Evolutionary conservation across 1,140 invertebrate genomes (phyloP).

Genomic region (Heliconius nattereri): DNA sequence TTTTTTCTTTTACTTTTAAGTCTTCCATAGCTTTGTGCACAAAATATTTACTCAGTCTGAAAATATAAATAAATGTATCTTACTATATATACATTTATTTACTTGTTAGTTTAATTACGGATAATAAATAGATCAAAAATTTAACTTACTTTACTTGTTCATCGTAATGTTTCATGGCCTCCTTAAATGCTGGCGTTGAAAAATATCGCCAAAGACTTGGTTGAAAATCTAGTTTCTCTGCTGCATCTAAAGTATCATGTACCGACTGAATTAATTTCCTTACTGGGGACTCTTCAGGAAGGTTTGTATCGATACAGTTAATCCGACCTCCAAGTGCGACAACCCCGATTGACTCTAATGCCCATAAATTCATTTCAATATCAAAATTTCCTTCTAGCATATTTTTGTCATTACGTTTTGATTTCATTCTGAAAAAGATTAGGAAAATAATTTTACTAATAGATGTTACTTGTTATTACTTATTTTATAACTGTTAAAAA

Average conservation of each 20-base stretch:
- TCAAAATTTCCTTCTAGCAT: constrained; percentile 83
- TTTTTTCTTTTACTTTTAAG: constrained; percentile 34
- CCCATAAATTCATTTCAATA: constrained; percentile 85
- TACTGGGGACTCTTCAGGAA: constrained; percentile 81
- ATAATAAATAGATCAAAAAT: constrained; percentile 20
- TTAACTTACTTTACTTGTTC: constrained; percentile 49
- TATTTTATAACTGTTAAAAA: too few species aligned
- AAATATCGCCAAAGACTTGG: constrained; percentile 84
- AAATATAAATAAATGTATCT: background rate
- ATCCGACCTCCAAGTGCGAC: constrained; percentile 86
- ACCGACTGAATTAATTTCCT: constrained; percentile 83
- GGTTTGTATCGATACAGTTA: constrained; percentile 81
- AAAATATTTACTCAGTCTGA: constrained; percentile 46
- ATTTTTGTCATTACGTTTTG: constrained; percentile 77
- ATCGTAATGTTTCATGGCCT: constrained; percentile 75
- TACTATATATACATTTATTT: background rate
- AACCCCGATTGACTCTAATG: constrained; percentile 85
- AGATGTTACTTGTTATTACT: too few species aligned
- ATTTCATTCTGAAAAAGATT: constrained; percentile 75
- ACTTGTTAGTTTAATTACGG: too few species aligned
- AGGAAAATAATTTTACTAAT: constrained; percentile 18
- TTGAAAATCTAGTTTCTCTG: constrained; percentile 83
- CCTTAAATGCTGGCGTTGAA: constrained; percentile 81
- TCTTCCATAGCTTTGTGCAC: constrained; percentile 44
- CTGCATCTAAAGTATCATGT: constrained; percentile 82